These are phyloP conservation scores for Brachypodius melanocephalos DNA, from an alignment of 2,113 vertebrate genomes.

Conservation along the genomic window DNA sequence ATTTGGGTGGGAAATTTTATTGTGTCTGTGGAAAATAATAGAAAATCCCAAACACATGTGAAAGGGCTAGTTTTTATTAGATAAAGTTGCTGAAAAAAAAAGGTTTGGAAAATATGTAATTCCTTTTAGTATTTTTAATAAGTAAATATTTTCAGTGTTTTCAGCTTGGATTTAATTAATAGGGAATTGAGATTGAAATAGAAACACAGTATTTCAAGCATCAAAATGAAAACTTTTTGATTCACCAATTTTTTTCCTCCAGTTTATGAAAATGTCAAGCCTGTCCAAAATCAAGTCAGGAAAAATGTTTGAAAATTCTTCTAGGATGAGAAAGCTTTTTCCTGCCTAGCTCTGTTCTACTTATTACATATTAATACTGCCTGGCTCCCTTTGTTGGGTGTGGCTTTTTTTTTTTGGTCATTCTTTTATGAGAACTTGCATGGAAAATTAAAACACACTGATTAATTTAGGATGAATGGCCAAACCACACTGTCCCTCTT, in stretches of 20 bases:
- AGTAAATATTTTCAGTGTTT: neutral
- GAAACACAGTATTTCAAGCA: neutral
- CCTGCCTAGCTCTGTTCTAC: neutral
- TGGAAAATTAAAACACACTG: neutral
- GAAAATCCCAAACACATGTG: neutral
- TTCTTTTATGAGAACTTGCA: neutral
- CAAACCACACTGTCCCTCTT: neutral
- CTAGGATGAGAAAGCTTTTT: constrained; percentile 14
- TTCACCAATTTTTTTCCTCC: neutral
- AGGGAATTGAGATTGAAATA: neutral
- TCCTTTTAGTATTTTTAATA: neutral
- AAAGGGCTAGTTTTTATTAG: neutral
- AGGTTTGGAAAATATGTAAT: neutral
- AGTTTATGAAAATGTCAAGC: neutral
- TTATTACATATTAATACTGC: neutral
- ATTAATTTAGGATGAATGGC: neutral
- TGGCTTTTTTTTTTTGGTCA: neutral
- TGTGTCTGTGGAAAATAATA: neutral
- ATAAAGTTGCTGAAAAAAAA: neutral
- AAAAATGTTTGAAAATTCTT: constrained; percentile 47
- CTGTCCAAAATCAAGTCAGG: neutral
- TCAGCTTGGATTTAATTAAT: neutral
- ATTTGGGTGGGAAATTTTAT: neutral
- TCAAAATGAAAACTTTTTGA: neutral
- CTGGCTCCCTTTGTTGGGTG: constrained; percentile 20